Percentiles rank a stretch among this genome's conserved stretches.
Evolutionary conservation across 2,113 vertebrate genomes (phyloP).

Genomic region (Pelusios castaneus): DNA sequence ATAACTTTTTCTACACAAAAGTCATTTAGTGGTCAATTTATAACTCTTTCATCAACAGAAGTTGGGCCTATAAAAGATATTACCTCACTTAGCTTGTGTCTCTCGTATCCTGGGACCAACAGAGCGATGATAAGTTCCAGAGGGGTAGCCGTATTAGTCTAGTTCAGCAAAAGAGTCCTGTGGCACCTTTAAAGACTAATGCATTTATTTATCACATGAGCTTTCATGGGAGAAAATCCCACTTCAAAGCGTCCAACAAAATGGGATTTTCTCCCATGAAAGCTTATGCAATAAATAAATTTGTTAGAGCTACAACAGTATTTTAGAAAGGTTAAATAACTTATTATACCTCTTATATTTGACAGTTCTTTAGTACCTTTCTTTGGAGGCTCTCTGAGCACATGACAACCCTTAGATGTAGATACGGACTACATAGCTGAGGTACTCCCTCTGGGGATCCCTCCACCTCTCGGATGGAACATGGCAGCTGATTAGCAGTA

Average conservation of each 20-base stretch:
- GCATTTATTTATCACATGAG: too few relatives aligned
- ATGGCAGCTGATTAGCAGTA: background rate
- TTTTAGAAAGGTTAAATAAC: background rate
- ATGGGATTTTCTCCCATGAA: too few relatives aligned
- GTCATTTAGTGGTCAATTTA: background rate
- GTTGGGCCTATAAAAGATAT: too few relatives aligned
- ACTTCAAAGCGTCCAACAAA: too few relatives aligned
- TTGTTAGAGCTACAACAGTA: background rate
- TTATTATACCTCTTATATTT: background rate
- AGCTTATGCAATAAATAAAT: too few relatives aligned
- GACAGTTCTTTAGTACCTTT: background rate
- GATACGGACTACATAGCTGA: background rate
- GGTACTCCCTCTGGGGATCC: background rate
- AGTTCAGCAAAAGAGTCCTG: too few relatives aligned
- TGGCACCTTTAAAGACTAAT: too few relatives aligned
- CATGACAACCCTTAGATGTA: background rate
- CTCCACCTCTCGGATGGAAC: background rate
- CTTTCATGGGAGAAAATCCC: too few relatives aligned
- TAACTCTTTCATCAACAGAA: background rate
- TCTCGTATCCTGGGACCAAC: background rate
- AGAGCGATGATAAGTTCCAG: too few relatives aligned
- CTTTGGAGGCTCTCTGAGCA: background rate
- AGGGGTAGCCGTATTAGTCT: too few relatives aligned
- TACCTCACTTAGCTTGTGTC: background rate
- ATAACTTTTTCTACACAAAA: too few relatives aligned